Percentiles rank a stretch among this genome's conserved stretches.
These are phyloP conservation scores for Aphelinus certus DNA, from an alignment of 1,140 invertebrate genomes.

Conservation along the genomic window DNA sequence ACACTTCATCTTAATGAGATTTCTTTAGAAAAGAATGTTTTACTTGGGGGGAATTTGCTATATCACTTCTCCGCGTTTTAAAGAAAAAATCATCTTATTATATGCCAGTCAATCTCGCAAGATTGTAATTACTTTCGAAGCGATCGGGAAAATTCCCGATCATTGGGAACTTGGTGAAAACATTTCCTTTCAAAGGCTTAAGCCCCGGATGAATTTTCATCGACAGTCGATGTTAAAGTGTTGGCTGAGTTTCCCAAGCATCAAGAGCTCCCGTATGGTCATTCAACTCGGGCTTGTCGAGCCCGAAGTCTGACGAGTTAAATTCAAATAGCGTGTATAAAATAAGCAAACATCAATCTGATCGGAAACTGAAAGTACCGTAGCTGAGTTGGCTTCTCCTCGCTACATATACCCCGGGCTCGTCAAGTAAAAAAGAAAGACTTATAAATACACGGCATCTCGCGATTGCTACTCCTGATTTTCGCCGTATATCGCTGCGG, in stretches of 20 bases:
- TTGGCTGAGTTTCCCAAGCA: too few relatives aligned
- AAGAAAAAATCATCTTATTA: slow-evolving; percentile 20
- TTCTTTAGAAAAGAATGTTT: slow-evolving; percentile 39
- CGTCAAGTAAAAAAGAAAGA: slow-evolving; percentile 6
- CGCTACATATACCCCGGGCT: not conserved
- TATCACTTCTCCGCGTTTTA: slow-evolving; percentile 7
- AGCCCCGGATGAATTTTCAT: too few relatives aligned
- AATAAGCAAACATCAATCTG: slow-evolving; percentile 18
- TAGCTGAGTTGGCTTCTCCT: not conserved
- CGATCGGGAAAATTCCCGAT: too few relatives aligned
- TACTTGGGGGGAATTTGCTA: slow-evolving; percentile 24
- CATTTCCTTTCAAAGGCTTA: too few relatives aligned
- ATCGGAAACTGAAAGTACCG: not conserved
- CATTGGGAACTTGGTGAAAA: too few relatives aligned
- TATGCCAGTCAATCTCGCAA: slow-evolving; percentile 10
- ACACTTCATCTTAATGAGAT: slow-evolving; percentile 37
- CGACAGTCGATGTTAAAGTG: too few relatives aligned
- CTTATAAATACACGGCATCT: slow-evolving; percentile 21
- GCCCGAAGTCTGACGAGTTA: not conserved
- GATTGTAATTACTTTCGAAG: slow-evolving; percentile 25
- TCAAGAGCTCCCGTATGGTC: too few relatives aligned
- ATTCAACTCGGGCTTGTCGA: not conserved
- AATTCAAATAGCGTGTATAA: not conserved
- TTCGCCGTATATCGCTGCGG: not conserved
- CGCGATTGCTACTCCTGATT: slow-evolving; percentile 7